phyloP scores from a whole-genome alignment of 1,140 invertebrate genomes.

The Lutraria rhynchaena region DNA sequence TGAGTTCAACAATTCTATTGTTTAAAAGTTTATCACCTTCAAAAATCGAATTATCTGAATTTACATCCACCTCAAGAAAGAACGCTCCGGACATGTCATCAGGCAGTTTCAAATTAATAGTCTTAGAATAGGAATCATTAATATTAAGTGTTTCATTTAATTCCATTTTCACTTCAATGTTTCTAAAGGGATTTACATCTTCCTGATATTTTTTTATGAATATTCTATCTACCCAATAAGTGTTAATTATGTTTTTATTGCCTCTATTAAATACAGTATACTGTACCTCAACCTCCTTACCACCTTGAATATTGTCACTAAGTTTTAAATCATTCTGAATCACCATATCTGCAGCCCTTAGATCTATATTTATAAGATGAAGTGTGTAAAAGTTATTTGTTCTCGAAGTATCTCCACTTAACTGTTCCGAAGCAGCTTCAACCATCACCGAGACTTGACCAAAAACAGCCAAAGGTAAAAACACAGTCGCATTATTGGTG shows the following conservation, averaged over 20 bases:
- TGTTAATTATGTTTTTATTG: background rate
- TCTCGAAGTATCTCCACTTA: background rate
- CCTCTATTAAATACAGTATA: constrained; percentile 10
- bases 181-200: background rate
- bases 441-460: background rate
- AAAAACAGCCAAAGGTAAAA: constrained; percentile 1
- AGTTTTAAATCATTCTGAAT: background rate
- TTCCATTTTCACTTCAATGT: background rate
- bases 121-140: background rate
- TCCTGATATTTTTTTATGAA: background rate
- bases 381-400: background rate
- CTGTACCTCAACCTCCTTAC: background rate
- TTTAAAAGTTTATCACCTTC: background rate
- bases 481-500: background rate
- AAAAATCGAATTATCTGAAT: background rate
- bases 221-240: background rate
- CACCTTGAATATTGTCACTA: background rate
- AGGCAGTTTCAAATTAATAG: background rate
- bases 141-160: background rate
- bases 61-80: background rate
- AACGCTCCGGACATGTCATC: background rate
- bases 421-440: background rate
- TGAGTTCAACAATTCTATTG: background rate
- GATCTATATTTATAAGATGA: background rate
- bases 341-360: constrained; percentile 3